Percentiles rank a stretch among this genome's conserved stretches.
Conservation (phyloP, 2,113 vertebrate genomes). For the Cephalopterus ornatus region DNA sequence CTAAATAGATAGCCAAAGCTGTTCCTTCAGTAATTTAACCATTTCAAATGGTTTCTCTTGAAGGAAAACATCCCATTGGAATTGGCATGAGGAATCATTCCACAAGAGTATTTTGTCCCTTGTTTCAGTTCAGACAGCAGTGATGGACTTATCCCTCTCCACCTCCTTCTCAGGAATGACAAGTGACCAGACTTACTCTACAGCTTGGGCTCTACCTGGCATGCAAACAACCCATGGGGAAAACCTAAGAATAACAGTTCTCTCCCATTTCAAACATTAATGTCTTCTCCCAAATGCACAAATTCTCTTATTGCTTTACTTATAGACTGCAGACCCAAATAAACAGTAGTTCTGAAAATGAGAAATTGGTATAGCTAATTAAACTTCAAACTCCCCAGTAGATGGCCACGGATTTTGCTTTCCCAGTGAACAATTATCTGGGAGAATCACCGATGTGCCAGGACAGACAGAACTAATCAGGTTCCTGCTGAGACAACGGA, state of each 20-base stretch:
- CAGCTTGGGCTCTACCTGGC: background rate
- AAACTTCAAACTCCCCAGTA: background rate
- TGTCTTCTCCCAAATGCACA: background rate
- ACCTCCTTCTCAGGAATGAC: background rate
- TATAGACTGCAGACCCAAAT: background rate
- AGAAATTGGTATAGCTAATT: background rate
- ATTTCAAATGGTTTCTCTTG: background rate
- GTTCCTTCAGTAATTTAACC: background rate
- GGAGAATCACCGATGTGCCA: background rate
- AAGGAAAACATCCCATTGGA: background rate
- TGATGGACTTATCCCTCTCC: background rate
- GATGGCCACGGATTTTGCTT: background rate
- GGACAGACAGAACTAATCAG: constrained; percentile 14
- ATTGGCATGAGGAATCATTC: background rate
- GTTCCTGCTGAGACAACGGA: background rate
- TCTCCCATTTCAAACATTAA: background rate
- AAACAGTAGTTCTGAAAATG: background rate
- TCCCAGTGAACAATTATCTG: background rate
- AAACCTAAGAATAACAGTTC: background rate
- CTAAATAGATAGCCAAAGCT: background rate
- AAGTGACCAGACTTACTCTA: background rate
- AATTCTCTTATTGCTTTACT: background rate
- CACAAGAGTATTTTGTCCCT: background rate
- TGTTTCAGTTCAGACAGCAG: background rate
- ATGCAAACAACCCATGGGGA: background rate